These are phyloP conservation scores for Ectemnius cavifrons DNA, from an alignment of 2,888 invertebrate species.

Conservation along the genomic window DNA sequence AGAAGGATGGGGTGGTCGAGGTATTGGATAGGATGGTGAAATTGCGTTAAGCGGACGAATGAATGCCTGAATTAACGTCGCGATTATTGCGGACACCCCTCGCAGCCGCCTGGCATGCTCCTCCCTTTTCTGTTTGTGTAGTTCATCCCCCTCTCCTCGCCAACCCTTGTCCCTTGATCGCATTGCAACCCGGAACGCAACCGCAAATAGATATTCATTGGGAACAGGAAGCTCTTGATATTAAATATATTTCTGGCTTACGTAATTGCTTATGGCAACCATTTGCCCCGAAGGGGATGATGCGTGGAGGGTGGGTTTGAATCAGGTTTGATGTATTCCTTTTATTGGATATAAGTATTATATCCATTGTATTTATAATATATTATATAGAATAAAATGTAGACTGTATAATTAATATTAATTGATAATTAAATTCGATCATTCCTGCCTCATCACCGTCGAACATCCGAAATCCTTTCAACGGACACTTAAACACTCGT, in stretches of 20 bases:
- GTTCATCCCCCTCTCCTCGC: too few species aligned
- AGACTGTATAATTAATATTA: too few species aligned
- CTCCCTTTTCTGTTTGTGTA: too few species aligned
- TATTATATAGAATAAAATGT: too few species aligned
- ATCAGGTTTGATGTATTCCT: too few species aligned
- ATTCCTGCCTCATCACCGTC: too few species aligned
- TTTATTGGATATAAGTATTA: too few species aligned
- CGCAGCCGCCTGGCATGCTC: neutral
- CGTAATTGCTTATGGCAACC: slow-evolving; percentile 41
- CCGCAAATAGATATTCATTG: slow-evolving; percentile 19
- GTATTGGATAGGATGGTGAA: slow-evolving; percentile 55
- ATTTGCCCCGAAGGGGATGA: neutral
- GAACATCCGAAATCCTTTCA: too few species aligned
- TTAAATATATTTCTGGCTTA: slow-evolving; percentile 19
- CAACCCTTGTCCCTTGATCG: neutral
- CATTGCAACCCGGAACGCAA: neutral
- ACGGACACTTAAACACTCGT: too few species aligned
- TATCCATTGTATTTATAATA: too few species aligned
- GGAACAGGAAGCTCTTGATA: slow-evolving; percentile 18
- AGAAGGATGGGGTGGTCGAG: neutral
- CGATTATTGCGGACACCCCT: slow-evolving; percentile 35
- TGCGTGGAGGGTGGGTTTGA: neutral
- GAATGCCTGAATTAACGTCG: slow-evolving; percentile 53
- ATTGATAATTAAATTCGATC: too few species aligned
- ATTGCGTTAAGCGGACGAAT: slow-evolving; percentile 53